A percentile compares a stretch with the other conserved stretches of the same genome.
phyloP scores from a whole-genome alignment of 2,113 vertebrate species.

The Callorhinus ursinus region DNA sequence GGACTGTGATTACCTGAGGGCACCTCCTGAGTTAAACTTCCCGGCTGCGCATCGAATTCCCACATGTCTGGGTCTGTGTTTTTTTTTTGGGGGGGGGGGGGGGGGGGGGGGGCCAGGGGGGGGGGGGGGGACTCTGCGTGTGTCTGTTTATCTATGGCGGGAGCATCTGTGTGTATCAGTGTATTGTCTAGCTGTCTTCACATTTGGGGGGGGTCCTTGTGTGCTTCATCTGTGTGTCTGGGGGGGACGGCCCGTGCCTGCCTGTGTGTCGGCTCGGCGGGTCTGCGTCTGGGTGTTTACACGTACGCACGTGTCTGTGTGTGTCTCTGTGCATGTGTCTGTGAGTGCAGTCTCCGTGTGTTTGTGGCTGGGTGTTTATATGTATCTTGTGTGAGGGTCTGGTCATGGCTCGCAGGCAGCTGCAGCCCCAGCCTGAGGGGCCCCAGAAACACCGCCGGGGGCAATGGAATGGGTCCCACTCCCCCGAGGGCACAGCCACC shows the following conservation, averaged over 20 bases:
- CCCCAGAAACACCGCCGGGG: neutral
- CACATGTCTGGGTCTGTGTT: too few species aligned
- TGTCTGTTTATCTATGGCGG: neutral
- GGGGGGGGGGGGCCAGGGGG: neutral
- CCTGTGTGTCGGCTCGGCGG: neutral
- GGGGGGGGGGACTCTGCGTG: neutral
- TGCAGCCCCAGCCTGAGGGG: neutral
- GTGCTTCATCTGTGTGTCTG: too few species aligned
- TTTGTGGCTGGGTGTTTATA: neutral
- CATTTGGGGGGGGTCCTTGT: neutral
- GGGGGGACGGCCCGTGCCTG: fast-evolving
- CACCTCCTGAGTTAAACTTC: neutral
- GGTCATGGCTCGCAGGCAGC: neutral
- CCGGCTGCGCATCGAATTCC: neutral
- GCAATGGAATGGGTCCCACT: neutral
- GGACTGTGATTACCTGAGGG: neutral
- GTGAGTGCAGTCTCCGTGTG: neutral
- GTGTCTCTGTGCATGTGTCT: neutral
- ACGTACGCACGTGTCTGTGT: neutral
- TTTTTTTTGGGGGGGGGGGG: too few species aligned
- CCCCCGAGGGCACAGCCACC: fast-evolving
- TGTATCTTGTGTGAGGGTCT: neutral
- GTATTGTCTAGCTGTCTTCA: neutral
- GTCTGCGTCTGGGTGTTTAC: neutral
- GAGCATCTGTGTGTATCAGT: neutral